These are phyloP conservation scores for Palythoa grandiflora DNA, from an alignment of 92 coral and sea anemone species.

Conservation along the genomic window DNA sequence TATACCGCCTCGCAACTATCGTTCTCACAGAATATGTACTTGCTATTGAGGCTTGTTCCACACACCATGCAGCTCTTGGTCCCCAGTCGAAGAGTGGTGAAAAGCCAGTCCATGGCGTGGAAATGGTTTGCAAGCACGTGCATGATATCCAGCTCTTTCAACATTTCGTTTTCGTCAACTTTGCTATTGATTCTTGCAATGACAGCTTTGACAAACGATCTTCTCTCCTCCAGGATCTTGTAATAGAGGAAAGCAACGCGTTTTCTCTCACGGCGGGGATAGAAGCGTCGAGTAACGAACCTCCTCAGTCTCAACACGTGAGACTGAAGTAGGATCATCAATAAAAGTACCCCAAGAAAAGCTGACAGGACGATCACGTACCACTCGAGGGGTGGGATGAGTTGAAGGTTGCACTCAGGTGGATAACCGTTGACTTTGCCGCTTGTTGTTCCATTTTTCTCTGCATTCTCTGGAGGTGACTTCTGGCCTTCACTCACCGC, in stretches of 20 bases:
- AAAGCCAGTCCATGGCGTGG: conserved; percentile 75
- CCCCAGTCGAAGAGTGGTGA: conserved; percentile 78
- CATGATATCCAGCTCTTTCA: conserved; percentile 80
- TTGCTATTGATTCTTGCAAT: conserved; percentile 88
- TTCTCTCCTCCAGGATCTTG: conserved; percentile 93
- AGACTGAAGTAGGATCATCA: conserved; percentile 86
- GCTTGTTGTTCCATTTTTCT: conserved; percentile 19
- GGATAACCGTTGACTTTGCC: conserved; percentile 24
- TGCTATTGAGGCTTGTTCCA: conserved; percentile 77
- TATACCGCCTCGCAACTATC: conserved; percentile 90
- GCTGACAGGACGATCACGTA: conserved; percentile 71
- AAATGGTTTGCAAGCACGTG: conserved; percentile 83
- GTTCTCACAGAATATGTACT: conserved; percentile 83
- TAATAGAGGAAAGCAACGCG: conserved; percentile 94
- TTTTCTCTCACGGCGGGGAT: conserved; percentile 91
- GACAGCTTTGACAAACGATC: conserved; percentile 79
- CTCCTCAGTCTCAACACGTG: conserved; percentile 86
- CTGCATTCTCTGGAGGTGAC: background rate
- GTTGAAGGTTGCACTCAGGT: conserved; percentile 55
- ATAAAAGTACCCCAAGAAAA: conserved; percentile 75
- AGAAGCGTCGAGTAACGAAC: conserved; percentile 83
- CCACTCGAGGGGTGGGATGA: conserved; percentile 65
- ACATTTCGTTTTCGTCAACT: conserved; percentile 83
- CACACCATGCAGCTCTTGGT: conserved; percentile 89
- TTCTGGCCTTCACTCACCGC: conserved; percentile 52